Evolutionary conservation across 2,797 vertebrate genomes (phyloP), one percentile per base, ranked within the genome.

Genomic region (Lutjanus campechanus): DNA sequence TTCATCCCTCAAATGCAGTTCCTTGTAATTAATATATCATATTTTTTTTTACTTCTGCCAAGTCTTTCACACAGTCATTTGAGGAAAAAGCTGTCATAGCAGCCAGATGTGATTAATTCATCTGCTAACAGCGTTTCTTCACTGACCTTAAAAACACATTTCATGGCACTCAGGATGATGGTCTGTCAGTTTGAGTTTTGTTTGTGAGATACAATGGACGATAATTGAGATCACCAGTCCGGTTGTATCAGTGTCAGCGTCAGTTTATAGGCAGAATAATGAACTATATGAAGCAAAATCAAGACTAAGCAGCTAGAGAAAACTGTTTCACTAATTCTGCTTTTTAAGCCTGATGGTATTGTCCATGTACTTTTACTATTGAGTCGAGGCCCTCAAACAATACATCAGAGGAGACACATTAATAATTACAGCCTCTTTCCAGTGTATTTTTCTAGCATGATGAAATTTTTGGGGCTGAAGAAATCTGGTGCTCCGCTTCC

Each of bases 1-100:
- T 87, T 86, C 77, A 84, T 91, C 82, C 87, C 85, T 93, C 87
- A 89, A 92, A 92, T 89, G 85, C 88, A 88, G 44, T 81, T 88
- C 69, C 59, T 88, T 86, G 77, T 88, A 85, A 93, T 90, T 89
- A 89, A 90, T 92, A 86, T 80, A 81, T 86, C 41, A 17, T 76
- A 16, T 81, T 73, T 77, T 76, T 56, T 36, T 72, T 77, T 73
- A 84, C 19, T 80, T 78, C 62, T 72, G 25, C 46, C 19, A 64
- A 79, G 74, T 82, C 56, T 86, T 81, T 67, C 76, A 73, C 80
- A 79, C 56, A 81, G 62, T 68, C 63, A 61, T 70, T 83, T 76
- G 11, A 83, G 56, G 63, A 61, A 84, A 86, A 78, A 75, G 76
- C 77, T 83, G 71, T 79, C 76, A 76, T 46, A 72, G 78, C 73